Percentiles rank a stretch among this genome's conserved stretches.
These are phyloP conservation scores for Platichthys stellatus DNA, from an alignment of 2,113 vertebrate genomes.

Conservation along the genomic window DNA sequence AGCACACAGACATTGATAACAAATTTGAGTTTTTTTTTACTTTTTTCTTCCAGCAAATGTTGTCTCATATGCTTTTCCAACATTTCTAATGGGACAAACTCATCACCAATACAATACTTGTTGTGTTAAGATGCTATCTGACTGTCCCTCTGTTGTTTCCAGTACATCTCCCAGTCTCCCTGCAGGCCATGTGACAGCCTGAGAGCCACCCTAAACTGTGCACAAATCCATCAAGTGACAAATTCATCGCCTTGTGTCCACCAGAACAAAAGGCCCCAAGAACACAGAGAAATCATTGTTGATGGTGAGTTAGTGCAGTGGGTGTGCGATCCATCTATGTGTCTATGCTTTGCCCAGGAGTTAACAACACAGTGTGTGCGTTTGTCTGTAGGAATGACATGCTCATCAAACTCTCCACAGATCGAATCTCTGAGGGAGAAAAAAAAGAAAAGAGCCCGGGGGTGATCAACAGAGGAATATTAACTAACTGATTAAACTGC, in stretches of 20 bases:
- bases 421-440: not conserved
- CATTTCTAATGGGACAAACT: not conserved
- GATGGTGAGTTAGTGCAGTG: slow-evolving; percentile 1
- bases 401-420: slow-evolving; percentile 15
- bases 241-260: slow-evolving; percentile 9
- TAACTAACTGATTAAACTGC: not conserved
- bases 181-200: not conserved
- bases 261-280: not conserved
- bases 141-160: slow-evolving; percentile 4
- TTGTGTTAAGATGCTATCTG: not conserved
- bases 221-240: slow-evolving; percentile 1
- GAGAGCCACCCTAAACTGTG: slow-evolving; percentile 2
- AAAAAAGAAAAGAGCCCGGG: not conserved
- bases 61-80: not conserved
- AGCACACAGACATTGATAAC: not conserved
- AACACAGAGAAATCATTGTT: slow-evolving; percentile 3
- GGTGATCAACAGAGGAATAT: not conserved
- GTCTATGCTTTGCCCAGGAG: not conserved
- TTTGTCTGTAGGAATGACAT: not conserved
- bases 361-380: not conserved
- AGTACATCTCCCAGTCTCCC: not conserved
- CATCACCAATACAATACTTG: not conserved
- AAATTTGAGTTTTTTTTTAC: not conserved
- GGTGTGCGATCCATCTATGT: not conserved
- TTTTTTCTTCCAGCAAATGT: not conserved